phyloP scores from a whole-genome alignment of 2,888 invertebrate species.

The Melinopterus prodromus region DNA sequence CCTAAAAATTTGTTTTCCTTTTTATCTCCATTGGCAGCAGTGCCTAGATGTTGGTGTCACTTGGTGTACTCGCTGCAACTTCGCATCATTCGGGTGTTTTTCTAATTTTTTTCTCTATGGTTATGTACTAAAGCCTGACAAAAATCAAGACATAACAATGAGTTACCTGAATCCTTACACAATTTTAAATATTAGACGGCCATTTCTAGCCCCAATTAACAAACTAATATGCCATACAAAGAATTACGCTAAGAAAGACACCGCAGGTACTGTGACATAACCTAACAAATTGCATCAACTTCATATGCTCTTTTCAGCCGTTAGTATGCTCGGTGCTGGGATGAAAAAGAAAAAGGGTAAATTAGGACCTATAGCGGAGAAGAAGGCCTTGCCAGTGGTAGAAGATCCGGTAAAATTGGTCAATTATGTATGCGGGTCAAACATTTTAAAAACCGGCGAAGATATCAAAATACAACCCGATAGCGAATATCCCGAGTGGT shows the following conservation, averaged over 20 bases:
- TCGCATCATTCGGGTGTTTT: neutral
- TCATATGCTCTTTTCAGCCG: conserved; percentile 46
- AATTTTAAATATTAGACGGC: conserved; percentile 27
- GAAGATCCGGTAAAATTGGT: conserved; percentile 81
- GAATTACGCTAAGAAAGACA: conserved; percentile 41
- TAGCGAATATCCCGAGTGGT: conserved; percentile 91
- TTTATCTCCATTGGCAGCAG: too few relatives aligned
- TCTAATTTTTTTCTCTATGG: conserved; percentile 10
- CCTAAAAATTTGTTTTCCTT: neutral
- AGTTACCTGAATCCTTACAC: conserved; percentile 20
- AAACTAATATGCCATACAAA: conserved; percentile 26
- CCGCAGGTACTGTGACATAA: conserved; percentile 34
- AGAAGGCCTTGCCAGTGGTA: conserved; percentile 82
- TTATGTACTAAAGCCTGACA: neutral
- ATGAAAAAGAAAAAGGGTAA: conserved; percentile 69
- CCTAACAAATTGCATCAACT: conserved; percentile 13
- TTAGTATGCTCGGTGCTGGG: conserved; percentile 57
- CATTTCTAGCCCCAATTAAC: conserved; percentile 19
- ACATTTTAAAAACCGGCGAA: conserved; percentile 80
- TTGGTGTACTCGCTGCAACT: too few relatives aligned
- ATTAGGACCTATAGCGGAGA: conserved; percentile 70
- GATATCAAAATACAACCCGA: conserved; percentile 81
- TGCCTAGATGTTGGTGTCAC: too few relatives aligned
- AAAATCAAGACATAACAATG: conserved; percentile 18
- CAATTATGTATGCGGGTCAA: conserved; percentile 84